phyloP scores from a whole-genome alignment of 2,113 vertebrate species.

The Eublepharis macularius region DNA sequence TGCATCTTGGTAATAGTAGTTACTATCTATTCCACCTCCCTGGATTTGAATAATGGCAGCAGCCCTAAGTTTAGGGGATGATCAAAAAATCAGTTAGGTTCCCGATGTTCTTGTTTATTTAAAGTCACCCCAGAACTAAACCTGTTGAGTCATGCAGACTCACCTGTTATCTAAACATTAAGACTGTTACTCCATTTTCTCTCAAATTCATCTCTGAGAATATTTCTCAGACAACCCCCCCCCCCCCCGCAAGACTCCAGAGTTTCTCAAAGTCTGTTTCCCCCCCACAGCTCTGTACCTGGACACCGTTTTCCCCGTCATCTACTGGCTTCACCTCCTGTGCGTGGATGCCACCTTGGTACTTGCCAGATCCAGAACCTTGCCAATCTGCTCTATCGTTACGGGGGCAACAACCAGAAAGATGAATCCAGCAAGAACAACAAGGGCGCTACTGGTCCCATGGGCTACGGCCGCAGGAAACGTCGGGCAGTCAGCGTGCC shows the following conservation, averaged over 20 bases:
- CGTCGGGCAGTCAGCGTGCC: neutral
- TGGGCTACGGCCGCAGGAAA: constrained; percentile 29
- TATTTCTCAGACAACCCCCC: too few species aligned
- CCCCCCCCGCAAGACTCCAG: neutral
- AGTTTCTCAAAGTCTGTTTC: neutral
- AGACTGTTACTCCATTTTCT: neutral
- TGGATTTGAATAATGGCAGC: neutral
- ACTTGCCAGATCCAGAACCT: constrained; percentile 40
- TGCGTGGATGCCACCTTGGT: constrained; percentile 32
- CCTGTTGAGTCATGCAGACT: too few species aligned
- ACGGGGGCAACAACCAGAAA: constrained; percentile 9
- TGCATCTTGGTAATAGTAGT: neutral
- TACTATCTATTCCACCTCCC: neutral
- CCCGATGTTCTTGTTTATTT: neutral
- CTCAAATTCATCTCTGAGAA: neutral
- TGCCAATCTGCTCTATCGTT: constrained; percentile 16
- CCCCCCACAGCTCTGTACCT: neutral
- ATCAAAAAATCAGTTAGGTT: neutral
- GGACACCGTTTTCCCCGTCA: neutral
- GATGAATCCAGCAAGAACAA: constrained; percentile 19
- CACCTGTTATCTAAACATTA: neutral
- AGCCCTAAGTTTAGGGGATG: neutral
- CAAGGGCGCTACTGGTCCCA: constrained; percentile 17
- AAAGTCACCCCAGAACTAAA: neutral
- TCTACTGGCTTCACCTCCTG: neutral